Percentiles rank a stretch among this genome's conserved stretches.
Evolutionary conservation across 2,113 vertebrate genomes (phyloP).

Genomic region (Accipiter virgatus): DNA sequence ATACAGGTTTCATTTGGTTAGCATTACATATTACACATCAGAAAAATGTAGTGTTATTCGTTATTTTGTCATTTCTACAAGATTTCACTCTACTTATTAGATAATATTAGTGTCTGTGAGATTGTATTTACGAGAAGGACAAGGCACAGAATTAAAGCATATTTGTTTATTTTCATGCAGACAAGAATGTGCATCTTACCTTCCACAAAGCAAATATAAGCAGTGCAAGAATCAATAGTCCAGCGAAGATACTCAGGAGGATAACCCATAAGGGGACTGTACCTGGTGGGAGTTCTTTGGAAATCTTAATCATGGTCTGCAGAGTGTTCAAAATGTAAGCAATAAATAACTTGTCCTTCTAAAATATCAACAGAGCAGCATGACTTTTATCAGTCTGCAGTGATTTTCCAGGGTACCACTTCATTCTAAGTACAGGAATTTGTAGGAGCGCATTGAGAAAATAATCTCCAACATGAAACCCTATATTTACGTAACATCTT

Average conservation of each 20-base stretch:
- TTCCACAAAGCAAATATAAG: slow-evolving; percentile 95
- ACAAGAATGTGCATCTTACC: slow-evolving; percentile 69
- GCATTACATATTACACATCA: rapidly evolving
- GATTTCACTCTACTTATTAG: not conserved
- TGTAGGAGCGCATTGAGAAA: not conserved
- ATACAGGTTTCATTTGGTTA: not conserved
- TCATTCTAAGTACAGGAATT: not conserved
- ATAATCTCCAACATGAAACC: not conserved
- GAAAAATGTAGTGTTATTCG: not conserved
- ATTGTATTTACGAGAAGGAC: not conserved
- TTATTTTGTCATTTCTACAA: not conserved
- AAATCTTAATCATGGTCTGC: slow-evolving; percentile 88
- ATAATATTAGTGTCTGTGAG: not conserved
- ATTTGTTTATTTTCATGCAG: not conserved
- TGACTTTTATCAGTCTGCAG: not conserved
- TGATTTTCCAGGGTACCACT: not conserved
- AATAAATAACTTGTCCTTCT: not conserved
- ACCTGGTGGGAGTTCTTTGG: slow-evolving; percentile 81
- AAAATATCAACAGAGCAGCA: not conserved
- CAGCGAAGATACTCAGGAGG: slow-evolving; percentile 88
- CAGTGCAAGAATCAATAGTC: slow-evolving; percentile 88
- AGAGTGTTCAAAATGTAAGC: slow-evolving; percentile 19
- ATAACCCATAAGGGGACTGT: slow-evolving; percentile 93
- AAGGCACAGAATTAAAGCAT: not conserved
- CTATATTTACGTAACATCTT: not conserved